Percentiles rank a stretch among this genome's conserved stretches.
Conservation (phyloP, 2,888 invertebrate species). For the Agriopis aurantiaria region DNA sequence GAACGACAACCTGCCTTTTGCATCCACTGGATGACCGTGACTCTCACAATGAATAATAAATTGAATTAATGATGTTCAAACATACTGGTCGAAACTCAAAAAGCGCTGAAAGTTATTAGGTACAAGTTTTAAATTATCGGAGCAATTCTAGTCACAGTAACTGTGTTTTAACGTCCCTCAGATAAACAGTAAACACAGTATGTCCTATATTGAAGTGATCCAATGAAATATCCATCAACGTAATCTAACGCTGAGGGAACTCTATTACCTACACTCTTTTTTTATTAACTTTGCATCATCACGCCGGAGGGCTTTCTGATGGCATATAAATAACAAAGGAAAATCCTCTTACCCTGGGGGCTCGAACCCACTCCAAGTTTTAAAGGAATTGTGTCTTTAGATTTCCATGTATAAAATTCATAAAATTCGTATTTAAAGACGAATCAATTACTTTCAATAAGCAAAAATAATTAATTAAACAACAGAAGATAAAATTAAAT, state of each 20-base stretch:
- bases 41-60: no score
- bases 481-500: no score
- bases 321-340: slow-evolving; percentile 35
- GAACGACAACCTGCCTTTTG: no score
- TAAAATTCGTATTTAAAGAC: slow-evolving; percentile 1
- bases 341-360: slow-evolving; percentile 28
- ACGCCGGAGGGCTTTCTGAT: slow-evolving; percentile 36
- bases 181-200: slow-evolving; percentile 4
- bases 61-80: no score
- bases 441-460: background rate
- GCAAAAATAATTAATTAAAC: no score
- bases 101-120: no score
- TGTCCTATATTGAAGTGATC: slow-evolving; percentile 17
- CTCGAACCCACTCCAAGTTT: slow-evolving; percentile 12
- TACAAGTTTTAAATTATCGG: no score
- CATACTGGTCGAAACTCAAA: no score
- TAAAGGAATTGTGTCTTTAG: slow-evolving; percentile 18
- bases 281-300: slow-evolving; percentile 41
- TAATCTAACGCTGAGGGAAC: slow-evolving; percentile 38
- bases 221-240: slow-evolving; percentile 41
- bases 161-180: background rate
- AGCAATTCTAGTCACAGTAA: background rate
- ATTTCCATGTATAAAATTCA: background rate
- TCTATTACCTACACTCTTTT: slow-evolving; percentile 37
- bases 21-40: no score